phyloP scores from a whole-genome alignment of 2,797 vertebrate species.

The Mus minutoides region DNA sequence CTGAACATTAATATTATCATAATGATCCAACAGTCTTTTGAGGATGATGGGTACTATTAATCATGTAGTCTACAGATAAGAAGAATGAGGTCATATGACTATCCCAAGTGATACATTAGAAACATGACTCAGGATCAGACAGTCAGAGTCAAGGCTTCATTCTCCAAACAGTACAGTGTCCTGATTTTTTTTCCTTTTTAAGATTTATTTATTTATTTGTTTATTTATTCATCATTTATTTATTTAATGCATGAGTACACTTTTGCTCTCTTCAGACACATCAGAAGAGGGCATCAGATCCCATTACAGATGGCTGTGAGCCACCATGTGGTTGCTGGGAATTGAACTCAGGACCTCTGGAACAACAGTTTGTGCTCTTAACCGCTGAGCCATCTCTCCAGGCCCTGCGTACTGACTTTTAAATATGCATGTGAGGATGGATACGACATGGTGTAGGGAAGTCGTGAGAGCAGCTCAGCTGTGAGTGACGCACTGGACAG shows the following conservation, averaged over 20 bases:
- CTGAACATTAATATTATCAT: background rate
- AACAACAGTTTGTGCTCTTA: too few relatives aligned
- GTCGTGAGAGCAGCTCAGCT: background rate
- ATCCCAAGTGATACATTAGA: background rate
- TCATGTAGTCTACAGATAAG: background rate
- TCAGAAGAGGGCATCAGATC: too few relatives aligned
- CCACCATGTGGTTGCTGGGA: too few relatives aligned
- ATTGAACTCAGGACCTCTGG: too few relatives aligned
- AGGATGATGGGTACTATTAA: background rate
- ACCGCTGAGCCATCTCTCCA: too few relatives aligned
- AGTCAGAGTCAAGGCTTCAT: background rate
- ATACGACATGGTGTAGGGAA: background rate
- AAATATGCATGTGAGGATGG: background rate
- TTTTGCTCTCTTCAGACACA: too few relatives aligned
- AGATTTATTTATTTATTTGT: too few relatives aligned
- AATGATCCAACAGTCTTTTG: background rate
- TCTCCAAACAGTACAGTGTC: background rate
- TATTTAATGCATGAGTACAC: too few relatives aligned
- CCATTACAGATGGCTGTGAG: too few relatives aligned
- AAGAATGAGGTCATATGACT: background rate
- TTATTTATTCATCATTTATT: too few relatives aligned
- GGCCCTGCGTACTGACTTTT: background rate
- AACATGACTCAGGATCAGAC: background rate
- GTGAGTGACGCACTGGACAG: background rate
- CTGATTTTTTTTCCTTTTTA: background rate